phyloP scores from a whole-genome alignment of 2,113 vertebrate genomes.

The Saguinus midas region DNA sequence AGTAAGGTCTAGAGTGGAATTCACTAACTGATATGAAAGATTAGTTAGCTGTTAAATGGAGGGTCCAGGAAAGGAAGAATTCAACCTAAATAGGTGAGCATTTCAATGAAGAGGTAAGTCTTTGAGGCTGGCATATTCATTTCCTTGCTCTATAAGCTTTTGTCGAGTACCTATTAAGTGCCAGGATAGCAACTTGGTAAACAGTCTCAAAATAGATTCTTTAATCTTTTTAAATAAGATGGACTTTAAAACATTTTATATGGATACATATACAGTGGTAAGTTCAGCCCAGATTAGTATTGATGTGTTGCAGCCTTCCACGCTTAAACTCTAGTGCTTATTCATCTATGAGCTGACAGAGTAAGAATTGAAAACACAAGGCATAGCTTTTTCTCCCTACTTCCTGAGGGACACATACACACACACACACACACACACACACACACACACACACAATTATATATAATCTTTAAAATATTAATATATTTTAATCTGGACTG shows the following conservation, averaged over 20 bases:
- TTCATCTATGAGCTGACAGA: neutral
- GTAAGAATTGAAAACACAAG: conserved; percentile 7
- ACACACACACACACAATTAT: neutral
- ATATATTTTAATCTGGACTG: conserved; percentile 1
- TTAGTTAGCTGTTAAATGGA: neutral
- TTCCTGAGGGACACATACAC: neutral
- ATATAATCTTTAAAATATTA: conserved; percentile 29
- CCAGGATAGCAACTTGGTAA: neutral
- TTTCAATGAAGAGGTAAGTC: neutral
- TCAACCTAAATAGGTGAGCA: neutral
- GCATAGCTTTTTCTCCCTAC: neutral
- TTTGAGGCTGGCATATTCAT: neutral
- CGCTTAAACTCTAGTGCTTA: neutral
- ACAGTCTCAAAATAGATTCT: neutral
- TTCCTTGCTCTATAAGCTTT: neutral
- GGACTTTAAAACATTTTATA: neutral
- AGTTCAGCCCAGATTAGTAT: neutral
- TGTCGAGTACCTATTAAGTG: neutral
- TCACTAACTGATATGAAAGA: neutral
- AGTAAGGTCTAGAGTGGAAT: neutral
- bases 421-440: neutral
- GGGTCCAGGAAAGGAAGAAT: neutral
- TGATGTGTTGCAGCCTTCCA: neutral
- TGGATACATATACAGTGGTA: neutral
- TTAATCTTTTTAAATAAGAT: neutral